Evolutionary conservation across 2,113 vertebrate genomes (phyloP).

Genomic region (Apteryx mantelli): DNA sequence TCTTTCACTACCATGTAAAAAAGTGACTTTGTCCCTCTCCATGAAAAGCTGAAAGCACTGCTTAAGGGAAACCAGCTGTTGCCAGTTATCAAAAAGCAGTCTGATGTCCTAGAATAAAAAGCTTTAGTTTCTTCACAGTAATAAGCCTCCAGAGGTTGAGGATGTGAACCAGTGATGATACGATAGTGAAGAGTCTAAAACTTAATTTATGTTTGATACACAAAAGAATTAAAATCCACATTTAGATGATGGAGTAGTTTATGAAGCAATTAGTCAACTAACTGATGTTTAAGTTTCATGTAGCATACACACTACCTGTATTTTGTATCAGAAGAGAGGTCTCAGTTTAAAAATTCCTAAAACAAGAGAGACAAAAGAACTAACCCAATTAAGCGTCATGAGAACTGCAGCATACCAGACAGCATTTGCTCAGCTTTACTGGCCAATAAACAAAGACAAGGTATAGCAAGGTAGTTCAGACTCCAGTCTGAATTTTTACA

Average conservation of each 20-base stretch:
- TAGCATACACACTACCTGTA: background rate
- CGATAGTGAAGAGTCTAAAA: background rate
- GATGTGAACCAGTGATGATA: background rate
- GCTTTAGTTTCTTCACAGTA: background rate
- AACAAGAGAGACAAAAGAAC: background rate
- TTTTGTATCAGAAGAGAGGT: background rate
- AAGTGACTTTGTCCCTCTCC: background rate
- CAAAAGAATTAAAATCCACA: background rate
- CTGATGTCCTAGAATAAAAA: background rate
- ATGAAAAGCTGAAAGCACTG: background rate
- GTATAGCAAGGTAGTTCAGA: background rate
- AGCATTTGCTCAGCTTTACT: background rate
- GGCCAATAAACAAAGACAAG: background rate
- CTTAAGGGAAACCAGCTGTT: background rate
- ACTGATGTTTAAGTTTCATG: background rate
- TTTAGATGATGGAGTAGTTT: background rate
- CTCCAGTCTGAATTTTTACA: background rate
- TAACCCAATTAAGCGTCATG: background rate
- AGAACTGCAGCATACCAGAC: background rate
- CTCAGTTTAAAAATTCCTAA: background rate
- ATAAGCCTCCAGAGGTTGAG: background rate
- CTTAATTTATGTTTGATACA: background rate
- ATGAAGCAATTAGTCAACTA: background rate
- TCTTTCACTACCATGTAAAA: background rate
- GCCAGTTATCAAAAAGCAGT: background rate